Evolutionary conservation across 2,797 vertebrate genomes (phyloP).

Genomic region (Acanthornis magna): DNA sequence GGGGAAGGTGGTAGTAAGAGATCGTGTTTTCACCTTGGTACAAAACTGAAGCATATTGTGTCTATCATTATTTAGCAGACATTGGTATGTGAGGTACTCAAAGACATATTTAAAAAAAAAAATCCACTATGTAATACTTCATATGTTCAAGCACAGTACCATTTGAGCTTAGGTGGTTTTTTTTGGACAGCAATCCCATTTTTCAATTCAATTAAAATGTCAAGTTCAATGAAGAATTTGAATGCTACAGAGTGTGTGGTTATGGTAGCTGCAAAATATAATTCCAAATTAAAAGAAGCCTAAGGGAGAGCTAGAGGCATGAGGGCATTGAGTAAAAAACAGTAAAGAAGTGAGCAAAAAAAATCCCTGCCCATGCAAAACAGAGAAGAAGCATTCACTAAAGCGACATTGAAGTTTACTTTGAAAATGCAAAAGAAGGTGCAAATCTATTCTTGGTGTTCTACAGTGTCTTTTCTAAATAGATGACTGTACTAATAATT

Average conservation of each 20-base stretch:
- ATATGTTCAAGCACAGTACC: not conserved
- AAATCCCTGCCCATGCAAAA: not conserved
- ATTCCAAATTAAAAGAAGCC: not conserved
- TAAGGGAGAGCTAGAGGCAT: not conserved
- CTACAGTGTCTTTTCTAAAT: not conserved
- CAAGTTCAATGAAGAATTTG: not conserved
- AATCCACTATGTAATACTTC: not conserved
- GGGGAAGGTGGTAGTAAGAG: not conserved
- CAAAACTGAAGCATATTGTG: not conserved
- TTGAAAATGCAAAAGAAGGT: accelerated
- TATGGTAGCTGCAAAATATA: not conserved
- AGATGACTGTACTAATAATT: not conserved
- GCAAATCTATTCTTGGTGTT: not conserved
- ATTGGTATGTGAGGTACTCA: not conserved
- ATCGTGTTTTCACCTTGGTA: not conserved
- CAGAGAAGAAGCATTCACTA: not conserved
- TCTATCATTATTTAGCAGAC: not conserved
- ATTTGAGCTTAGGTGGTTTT: not conserved
- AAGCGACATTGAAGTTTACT: not conserved
- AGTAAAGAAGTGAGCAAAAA: not conserved
- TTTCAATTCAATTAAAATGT: not conserved
- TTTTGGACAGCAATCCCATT: not conserved
- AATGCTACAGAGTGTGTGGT: not conserved
- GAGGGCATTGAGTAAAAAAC: not conserved
- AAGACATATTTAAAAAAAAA: not conserved